These are phyloP conservation scores for Unio pictorum DNA, from an alignment of 2,888 invertebrate species.

Conservation along the genomic window DNA sequence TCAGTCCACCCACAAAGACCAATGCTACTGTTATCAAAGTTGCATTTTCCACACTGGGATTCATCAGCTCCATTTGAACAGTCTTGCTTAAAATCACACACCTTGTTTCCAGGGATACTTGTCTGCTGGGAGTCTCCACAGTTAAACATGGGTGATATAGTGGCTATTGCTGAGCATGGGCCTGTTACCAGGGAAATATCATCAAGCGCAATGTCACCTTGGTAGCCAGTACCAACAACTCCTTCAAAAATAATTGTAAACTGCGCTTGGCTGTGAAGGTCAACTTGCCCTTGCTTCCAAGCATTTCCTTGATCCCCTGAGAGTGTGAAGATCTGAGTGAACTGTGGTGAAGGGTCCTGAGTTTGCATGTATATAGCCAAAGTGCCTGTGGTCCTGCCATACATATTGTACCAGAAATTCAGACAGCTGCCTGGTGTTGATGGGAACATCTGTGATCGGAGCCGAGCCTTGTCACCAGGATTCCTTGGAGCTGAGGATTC, in stretches of 20 bases:
- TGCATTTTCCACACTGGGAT: slow-evolving; percentile 59
- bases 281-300: slow-evolving; percentile 52
- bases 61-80: slow-evolving; percentile 59
- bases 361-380: slow-evolving; percentile 44
- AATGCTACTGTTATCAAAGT: slow-evolving; percentile 42
- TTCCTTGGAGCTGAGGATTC: slow-evolving; percentile 76
- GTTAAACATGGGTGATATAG: slow-evolving; percentile 23
- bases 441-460: slow-evolving; percentile 54
- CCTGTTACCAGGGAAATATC: slow-evolving; percentile 49
- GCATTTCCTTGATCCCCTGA: slow-evolving; percentile 45
- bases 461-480: slow-evolving; percentile 76
- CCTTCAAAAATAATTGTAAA: slow-evolving; percentile 54
- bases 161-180: slow-evolving; percentile 36
- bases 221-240: slow-evolving; percentile 41
- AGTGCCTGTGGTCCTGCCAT: slow-evolving; percentile 45
- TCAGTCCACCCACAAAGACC: slow-evolving; percentile 52
- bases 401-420: slow-evolving; percentile 61
- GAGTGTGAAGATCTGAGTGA: slow-evolving; percentile 17
- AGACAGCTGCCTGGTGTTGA: slow-evolving; percentile 39
- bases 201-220: slow-evolving; percentile 61
- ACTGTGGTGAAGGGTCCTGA: slow-evolving; percentile 2
- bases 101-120: slow-evolving; percentile 32
- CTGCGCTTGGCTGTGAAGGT: slow-evolving; percentile 28
- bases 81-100: slow-evolving; percentile 60
- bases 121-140: slow-evolving; percentile 27